These are phyloP conservation scores for Eubucco bourcierii DNA, from an alignment of 2,113 vertebrate species.

Conservation along the genomic window DNA sequence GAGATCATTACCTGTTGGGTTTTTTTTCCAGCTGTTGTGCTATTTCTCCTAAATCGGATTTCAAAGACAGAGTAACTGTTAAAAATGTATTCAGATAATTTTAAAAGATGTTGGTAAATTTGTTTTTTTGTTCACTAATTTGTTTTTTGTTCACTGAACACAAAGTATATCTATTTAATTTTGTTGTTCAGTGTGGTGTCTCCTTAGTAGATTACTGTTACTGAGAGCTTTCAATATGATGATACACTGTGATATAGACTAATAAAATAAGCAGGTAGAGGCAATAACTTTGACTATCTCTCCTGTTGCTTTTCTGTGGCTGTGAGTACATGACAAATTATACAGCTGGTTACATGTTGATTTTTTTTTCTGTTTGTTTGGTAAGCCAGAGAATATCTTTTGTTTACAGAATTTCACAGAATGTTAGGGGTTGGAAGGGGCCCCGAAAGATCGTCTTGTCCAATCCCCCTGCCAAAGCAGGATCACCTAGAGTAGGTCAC, in stretches of 20 bases:
- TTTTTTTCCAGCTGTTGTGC: not conserved
- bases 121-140: too few species aligned
- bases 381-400: not conserved
- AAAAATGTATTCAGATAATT: not conserved
- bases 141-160: not conserved
- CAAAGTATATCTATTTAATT: not conserved
- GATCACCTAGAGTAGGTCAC: too few species aligned
- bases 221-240: not conserved
- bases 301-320: constrained; percentile 13
- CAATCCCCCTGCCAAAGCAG: too few species aligned
- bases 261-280: constrained; percentile 44
- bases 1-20: not conserved
- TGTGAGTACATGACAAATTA: not conserved
- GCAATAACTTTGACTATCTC: not conserved
- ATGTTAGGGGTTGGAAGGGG: too few species aligned
- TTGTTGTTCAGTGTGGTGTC: not conserved
- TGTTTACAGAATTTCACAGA: not conserved
- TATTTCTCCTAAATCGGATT: not conserved
- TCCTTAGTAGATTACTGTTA: not conserved
- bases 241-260: not conserved
- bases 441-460: too few species aligned
- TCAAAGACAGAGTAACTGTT: not conserved
- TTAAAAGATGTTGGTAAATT: not conserved
- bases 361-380: constrained; percentile 5
- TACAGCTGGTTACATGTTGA: not conserved